Base-by-base conservation (phyloP, 2,888 invertebrate species). In the Tachina grossa region DNA sequence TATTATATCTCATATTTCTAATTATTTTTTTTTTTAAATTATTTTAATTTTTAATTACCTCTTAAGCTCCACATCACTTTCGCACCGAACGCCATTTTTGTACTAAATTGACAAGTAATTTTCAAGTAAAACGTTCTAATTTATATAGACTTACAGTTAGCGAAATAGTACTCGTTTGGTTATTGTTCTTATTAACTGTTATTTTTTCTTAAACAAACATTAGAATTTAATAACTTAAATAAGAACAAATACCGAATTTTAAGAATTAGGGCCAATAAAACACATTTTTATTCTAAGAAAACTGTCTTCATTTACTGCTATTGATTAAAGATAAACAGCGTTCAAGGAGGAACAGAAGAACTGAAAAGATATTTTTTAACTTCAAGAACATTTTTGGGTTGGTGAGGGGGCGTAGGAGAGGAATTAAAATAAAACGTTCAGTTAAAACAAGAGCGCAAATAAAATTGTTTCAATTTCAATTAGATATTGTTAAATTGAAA, bases 11-110 rank as follows among this genome's bases (percentile, higher is more conserved):
- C 13, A 9, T 14, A 13, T 31, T 31, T 6, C 31, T 57, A 39
- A 2, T 3, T 8, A 22, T 0, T 1, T 0, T 66, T 49, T 51
- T 1, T 49, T 41, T 16, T 16, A 11, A 22, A 2, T 22, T 16
- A 45, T 51, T 43, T 63, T 2, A 14, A 74, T 53, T 71, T 57
- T 13, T 47, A 66, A 75, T 85, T 83, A 85, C 85, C 85, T 82
- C 71, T 66, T 49, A 59, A 66, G 39, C 31, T 71, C 53, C 76
- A 61, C 43, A 59, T 49, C 76, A 72, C 80, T 80, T 55, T 84
- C 31, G 47, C 61, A n/a, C 41, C 16, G 72, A 47, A 61, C 49
- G 31, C 72, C 66, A 39, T 31, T 68, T 74, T 76, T 65, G 77
- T 79, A 61, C 14, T 14, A 16, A 80, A 51, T n/a, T 81, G 76